These are phyloP conservation scores for Liolophura sinensis DNA, from an alignment of 1,140 invertebrate genomes.

Conservation along the genomic window DNA sequence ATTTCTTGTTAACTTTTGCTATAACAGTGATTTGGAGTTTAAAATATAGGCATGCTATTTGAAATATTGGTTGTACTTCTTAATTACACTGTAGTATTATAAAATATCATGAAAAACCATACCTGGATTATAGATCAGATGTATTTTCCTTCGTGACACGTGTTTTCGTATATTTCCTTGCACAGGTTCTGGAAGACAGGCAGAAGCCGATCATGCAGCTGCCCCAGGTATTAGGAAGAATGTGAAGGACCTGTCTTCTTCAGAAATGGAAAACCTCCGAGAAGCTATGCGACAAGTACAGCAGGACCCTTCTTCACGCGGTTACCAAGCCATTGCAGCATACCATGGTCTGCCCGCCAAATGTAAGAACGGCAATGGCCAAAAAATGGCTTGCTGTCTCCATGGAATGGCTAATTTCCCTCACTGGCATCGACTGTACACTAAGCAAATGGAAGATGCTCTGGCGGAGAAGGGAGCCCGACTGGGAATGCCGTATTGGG, in stretches of 20 bases:
- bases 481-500: conserved; percentile 30
- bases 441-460: conserved; percentile 13
- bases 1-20: too few species aligned
- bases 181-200: too few species aligned
- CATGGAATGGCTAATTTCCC: conserved; percentile 29
- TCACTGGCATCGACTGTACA: conserved; percentile 23
- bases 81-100: too few species aligned
- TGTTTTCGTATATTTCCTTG: too few species aligned
- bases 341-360: conserved; percentile 23
- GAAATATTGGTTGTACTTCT: too few species aligned
- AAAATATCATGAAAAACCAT: too few species aligned
- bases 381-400: conserved; percentile 19
- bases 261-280: conserved; percentile 20
- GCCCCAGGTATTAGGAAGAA: conserved; percentile 12
- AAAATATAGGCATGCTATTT: too few species aligned
- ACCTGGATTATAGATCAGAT: too few species aligned
- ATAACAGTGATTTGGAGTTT: too few species aligned
- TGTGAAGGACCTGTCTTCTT: conserved; percentile 13
- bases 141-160: too few species aligned
- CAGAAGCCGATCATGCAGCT: too few species aligned
- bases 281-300: conserved; percentile 7
- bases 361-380: conserved; percentile 11
- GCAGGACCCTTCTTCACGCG: conserved; percentile 18
- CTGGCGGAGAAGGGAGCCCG: conserved; percentile 11
- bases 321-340: conserved; percentile 25